Evolutionary conservation across 2,888 invertebrate genomes (phyloP), one percentile per base, ranked within the genome.

Genomic region (Ischnura elegans): DNA sequence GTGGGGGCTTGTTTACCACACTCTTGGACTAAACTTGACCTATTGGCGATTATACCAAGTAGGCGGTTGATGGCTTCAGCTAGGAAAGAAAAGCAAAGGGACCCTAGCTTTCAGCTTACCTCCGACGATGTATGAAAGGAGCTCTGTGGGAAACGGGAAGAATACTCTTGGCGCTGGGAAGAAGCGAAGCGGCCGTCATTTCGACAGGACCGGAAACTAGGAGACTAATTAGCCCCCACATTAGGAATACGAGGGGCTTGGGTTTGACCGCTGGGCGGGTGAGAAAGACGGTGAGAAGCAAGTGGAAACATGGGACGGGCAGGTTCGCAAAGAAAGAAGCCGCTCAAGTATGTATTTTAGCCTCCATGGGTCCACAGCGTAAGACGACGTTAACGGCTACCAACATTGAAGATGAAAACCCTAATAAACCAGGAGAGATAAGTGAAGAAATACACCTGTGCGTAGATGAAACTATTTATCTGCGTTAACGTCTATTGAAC

Each of bases 151-250:
- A 76, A 76, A 76, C 29, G 76, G 29, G 36, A 13, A 2, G 76
- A 76, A 1, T 61, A 61, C 13, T 10, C 29, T 76, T 0, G 76
- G 36, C 76, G 36, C 29, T 10, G 76, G 76, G 36, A 10, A 2
- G 21, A 61, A 21, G 61, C 10, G 29, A 0, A 76, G 2, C 13
- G 76, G 76, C 36, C 76, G 76, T 36, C 29, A 76, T 36, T 29
- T 76, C 76, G 76, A 76, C 0, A 13, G 76, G 76, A 76, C 76
- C 76, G 76, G 76, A 76, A 76, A 76, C 76, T 76, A 76, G 76
- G 76, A 29, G 29, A 25, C 76, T 76, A 76, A 76, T 76, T 76
- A 76, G 76, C 76, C 13, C 76, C 29, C 76, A 76, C 76, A 76
- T 76, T 76, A 76, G 76, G 76, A 76, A 36, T 76, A 76, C 29